Evolutionary conservation across 2,797 vertebrate species (phyloP), one percentile per base, ranked within the genome.

Genomic region (Heliangelus exortis): DNA sequence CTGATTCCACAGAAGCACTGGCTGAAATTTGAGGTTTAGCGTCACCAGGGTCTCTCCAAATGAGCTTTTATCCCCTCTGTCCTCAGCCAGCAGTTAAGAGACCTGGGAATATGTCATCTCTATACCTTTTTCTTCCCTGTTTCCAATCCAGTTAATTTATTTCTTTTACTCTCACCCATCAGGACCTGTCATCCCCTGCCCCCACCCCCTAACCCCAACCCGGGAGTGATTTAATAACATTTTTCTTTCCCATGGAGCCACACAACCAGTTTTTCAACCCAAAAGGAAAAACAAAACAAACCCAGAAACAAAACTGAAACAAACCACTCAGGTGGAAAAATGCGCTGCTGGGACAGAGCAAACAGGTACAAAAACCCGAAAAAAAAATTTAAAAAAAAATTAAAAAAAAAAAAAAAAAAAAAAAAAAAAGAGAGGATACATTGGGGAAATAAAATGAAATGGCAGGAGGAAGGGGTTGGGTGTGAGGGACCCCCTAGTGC

Each of bases 191-290:
- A 6, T 69, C 39, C 31, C 7, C 6, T 50, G 43, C 45, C 43
- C 45, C 25, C 5, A 13, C 14, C 6, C 31, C 4, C 12, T 39
- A 39, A 39, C 4, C 3, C 6, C 53, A 17, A 31, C 3, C 10
- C 20, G 10, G 25, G 13, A 73, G 15, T 2, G 25, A 62, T 45
- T 79, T 73, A 48, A 54, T 28, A 16, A 58, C 77, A 67, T 78
- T 89, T 81, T 67, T 34, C 58, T 89, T 81, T 67, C 39, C 62
- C 1, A 1, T 33, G 41, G 15, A 90, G 69, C 47, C 7, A 15
- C 12, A 2, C 33, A 82, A 93, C 75, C 68, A 59, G 76, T 91
- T 93, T 93, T 93, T 66, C 68, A 89, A 36, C 51, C 7, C 43
- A 51, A 39, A 6, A 65, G 34, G 61, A 9, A 63, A 47, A 76